These are phyloP conservation scores for Fragariocoptes setiger DNA, from an alignment of 1,140 invertebrate genomes.

Conservation along the genomic window DNA sequence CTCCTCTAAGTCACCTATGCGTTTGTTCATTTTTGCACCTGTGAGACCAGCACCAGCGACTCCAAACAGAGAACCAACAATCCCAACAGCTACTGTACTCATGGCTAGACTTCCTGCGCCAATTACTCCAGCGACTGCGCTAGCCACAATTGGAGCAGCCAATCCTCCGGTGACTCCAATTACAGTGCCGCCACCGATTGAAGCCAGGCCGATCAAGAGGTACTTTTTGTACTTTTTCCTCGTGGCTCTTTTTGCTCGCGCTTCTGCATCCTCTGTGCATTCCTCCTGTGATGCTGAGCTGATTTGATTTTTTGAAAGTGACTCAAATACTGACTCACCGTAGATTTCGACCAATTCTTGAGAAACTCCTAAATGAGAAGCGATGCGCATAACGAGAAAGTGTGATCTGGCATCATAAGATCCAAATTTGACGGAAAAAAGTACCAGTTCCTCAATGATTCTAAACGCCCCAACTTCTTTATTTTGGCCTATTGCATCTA, in stretches of 20 bases:
- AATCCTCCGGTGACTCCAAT: slow-evolving; percentile 29
- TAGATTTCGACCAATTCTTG: slow-evolving; percentile 20
- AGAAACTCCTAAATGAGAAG: slow-evolving; percentile 22
- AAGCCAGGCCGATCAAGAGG: slow-evolving; percentile 28
- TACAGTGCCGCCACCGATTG: slow-evolving; percentile 28
- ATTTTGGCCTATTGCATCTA: neutral
- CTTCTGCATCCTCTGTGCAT: slow-evolving; percentile 17
- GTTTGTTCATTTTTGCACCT: slow-evolving; percentile 35
- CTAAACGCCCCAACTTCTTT: slow-evolving; percentile 6
- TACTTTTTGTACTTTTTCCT: slow-evolving; percentile 27
- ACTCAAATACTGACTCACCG: slow-evolving; percentile 19
- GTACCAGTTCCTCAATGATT: slow-evolving; percentile 24
- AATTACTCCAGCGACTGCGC: slow-evolving; percentile 24
- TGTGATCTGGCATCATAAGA: slow-evolving; percentile 25
- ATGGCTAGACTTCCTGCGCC: slow-evolving; percentile 25
- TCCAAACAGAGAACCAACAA: slow-evolving; percentile 32
- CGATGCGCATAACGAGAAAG: slow-evolving; percentile 24
- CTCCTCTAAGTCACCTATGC: slow-evolving; percentile 34
- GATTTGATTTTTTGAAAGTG: slow-evolving; percentile 14
- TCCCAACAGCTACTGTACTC: slow-evolving; percentile 25
- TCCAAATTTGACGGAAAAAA: slow-evolving; percentile 25
- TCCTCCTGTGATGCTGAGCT: slow-evolving; percentile 10
- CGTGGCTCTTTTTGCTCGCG: slow-evolving; percentile 18
- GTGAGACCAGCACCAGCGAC: slow-evolving; percentile 31
- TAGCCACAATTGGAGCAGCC: slow-evolving; percentile 30